Evolutionary conservation across 2,113 vertebrate genomes (phyloP).

Genomic region (Thamnaconus septentrionalis): DNA sequence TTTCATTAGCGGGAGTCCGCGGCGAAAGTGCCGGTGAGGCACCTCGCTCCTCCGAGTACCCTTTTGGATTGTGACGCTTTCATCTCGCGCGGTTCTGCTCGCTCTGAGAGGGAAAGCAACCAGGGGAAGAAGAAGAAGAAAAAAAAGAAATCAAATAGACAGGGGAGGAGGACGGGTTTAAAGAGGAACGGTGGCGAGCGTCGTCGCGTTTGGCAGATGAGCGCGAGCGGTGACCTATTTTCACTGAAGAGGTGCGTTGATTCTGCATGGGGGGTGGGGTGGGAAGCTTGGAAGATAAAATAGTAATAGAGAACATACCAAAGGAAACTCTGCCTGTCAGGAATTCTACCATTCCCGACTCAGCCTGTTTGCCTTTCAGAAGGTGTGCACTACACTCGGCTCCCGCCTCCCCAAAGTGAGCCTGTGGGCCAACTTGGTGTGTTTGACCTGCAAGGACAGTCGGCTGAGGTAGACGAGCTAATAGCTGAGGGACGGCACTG

Average conservation of each 20-base stretch:
- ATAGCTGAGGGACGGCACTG: constrained; percentile 62
- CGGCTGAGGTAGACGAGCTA: constrained; percentile 52
- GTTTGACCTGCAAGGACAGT: constrained; percentile 67
- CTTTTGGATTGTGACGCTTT: constrained; percentile 57
- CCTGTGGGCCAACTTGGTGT: constrained; percentile 33
- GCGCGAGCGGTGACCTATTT: background rate
- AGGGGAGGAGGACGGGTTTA: constrained; percentile 1
- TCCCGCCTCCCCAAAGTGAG: constrained; percentile 19
- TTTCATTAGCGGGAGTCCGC: constrained; percentile 59
- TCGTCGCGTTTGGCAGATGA: background rate
- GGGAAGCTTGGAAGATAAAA: too few species aligned
- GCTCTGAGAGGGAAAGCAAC: constrained; percentile 21
- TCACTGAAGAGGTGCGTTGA: background rate
- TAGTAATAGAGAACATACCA: too few species aligned
- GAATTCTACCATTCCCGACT: background rate
- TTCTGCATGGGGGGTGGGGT: background rate
- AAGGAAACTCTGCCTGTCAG: too few species aligned
- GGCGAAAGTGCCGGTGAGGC: constrained; percentile 59
- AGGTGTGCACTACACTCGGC: background rate
- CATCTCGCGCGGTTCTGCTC: constrained; percentile 55
- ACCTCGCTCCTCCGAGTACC: constrained; percentile 61
- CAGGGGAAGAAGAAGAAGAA: constrained; percentile 1
- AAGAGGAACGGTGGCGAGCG: background rate
- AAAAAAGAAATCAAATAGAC: background rate
- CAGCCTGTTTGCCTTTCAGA: constrained; percentile 4